phyloP scores from a whole-genome alignment of 2,888 invertebrate species.

The Rhagium mordax region DNA sequence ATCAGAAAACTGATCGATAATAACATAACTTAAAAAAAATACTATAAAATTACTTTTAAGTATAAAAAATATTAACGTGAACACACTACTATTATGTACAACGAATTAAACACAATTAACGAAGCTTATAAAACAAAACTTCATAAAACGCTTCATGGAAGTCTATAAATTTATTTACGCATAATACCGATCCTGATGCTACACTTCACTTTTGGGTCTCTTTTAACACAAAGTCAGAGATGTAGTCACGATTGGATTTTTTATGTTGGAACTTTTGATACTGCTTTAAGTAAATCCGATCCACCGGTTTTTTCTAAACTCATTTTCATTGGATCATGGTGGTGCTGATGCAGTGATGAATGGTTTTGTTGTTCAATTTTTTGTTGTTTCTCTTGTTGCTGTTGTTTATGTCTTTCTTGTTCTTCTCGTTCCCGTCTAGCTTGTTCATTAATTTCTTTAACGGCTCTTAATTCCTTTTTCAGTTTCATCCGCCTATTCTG shows the following conservation, averaged over 20 bases:
- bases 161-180: conserved; percentile 45
- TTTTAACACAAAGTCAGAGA: conserved; percentile 44
- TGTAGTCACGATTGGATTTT: conserved; percentile 57
- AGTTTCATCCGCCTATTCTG: conserved; percentile 97
- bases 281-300: conserved; percentile 83
- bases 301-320: conserved; percentile 80
- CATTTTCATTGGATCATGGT: conserved; percentile 82
- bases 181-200: conserved; percentile 35
- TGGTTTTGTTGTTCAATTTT: conserved; percentile 82
- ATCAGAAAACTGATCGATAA: conserved; percentile 63
- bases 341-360: conserved; percentile 75
- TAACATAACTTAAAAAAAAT: conserved; percentile 59
- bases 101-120: conserved; percentile 61
- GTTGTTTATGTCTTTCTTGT: conserved; percentile 92
- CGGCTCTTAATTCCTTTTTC: conserved; percentile 95
- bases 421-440: conserved; percentile 92
- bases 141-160: conserved; percentile 43
- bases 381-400: conserved; percentile 90
- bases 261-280: conserved; percentile 86
- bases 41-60: conserved; percentile 62
- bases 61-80: conserved; percentile 65
- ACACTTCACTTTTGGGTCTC: conserved; percentile 42
- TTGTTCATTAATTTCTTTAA: conserved; percentile 96
- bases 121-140: conserved; percentile 52
- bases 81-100: conserved; percentile 67